Base-by-base conservation (phyloP, 1,140 invertebrate genomes). In the Formica selysi region DNA sequence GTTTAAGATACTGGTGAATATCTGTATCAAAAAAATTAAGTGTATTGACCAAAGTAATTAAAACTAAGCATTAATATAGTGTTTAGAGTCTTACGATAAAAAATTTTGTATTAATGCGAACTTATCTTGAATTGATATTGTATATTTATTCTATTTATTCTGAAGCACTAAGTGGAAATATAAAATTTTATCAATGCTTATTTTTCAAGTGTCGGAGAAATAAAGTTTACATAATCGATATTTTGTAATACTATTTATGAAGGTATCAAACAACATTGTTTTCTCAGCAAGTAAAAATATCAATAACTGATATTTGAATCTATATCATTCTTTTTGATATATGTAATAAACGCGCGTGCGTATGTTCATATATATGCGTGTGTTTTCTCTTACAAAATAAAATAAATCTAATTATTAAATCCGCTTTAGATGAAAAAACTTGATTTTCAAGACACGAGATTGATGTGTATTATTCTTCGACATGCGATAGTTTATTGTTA, bases 341-440 rank as follows among this genome's bases (percentile, higher is more conserved):
- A 3, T 70, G 16, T 70, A 29, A 29, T 29, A 29, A 16, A 70
- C 11, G n/a, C 48, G 32, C 57, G 19, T 11, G 67, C 32, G 11
- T 36, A 16, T 16, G 68, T 16, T 19, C 7, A 11, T 3, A 51
- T 0, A 51, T 51, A 13, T 38, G 26, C 26, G 26, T 29, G 8
- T 70, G 11, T 41, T 44, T 41, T 19, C 3, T 22, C 16, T 3
- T 19, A 36, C 5, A 4, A 73, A 80, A 80, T 70, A 70, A 81
- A 26, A 81, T 71, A 61, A 61, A 81, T 73, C 6, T 19, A 26
- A 44, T 81, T 80, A 57, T 41, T 81, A 26, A 68, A 73, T 81
- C 38, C 16, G 19, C 51, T 81, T 81, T 61, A 32, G 22, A 59
- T 59, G 36, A 7, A 71, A 59, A 73, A 11, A 4, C 22, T 68